Evolutionary conservation across 2,888 invertebrate species (phyloP).

Genomic region (Dicranocentrus wangi): DNA sequence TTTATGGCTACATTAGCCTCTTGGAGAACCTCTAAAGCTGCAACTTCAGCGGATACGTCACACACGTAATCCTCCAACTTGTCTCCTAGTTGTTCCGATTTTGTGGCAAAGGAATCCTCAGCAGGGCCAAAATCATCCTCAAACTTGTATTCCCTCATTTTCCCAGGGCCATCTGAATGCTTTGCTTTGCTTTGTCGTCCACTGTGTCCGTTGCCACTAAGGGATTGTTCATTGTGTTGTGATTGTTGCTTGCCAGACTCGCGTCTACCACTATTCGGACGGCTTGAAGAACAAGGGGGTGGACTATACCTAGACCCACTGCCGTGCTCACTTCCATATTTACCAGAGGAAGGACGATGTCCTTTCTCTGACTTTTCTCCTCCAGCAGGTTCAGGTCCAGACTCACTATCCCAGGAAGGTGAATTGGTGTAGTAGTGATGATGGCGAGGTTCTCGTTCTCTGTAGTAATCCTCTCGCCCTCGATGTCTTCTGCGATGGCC

Average conservation of each 20-base stretch:
- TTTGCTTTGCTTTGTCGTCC: background rate
- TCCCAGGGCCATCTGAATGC: slow-evolving; percentile 17
- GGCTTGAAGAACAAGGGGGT: slow-evolving; percentile 28
- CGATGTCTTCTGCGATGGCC: slow-evolving; percentile 59
- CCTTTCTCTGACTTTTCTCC: slow-evolving; percentile 47
- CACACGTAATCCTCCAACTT: background rate
- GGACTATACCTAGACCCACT: slow-evolving; percentile 38
- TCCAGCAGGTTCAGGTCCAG: slow-evolving; percentile 63
- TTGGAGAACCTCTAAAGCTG: too few species aligned
- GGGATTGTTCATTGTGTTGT: slow-evolving; percentile 47
- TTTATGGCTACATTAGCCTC: too few species aligned
- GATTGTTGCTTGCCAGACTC: slow-evolving; percentile 34
- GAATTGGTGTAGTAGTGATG: slow-evolving; percentile 70
- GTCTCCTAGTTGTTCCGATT: slow-evolving; percentile 9
- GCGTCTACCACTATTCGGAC: slow-evolving; percentile 51
- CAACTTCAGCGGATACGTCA: background rate
- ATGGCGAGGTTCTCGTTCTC: slow-evolving; percentile 41
- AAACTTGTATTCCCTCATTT: slow-evolving; percentile 64
- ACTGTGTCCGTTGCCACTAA: slow-evolving; percentile 44
- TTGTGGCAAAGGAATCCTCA: slow-evolving; percentile 43
- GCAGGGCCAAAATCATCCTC: slow-evolving; percentile 68
- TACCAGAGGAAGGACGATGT: slow-evolving; percentile 46
- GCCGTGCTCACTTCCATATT: slow-evolving; percentile 49
- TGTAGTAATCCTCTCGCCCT: slow-evolving; percentile 56
- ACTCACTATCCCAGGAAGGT: slow-evolving; percentile 71